Evolutionary conservation across 2,888 invertebrate species (phyloP), one percentile per base, ranked within the genome.

Genomic region (Drosophila helvetica): DNA sequence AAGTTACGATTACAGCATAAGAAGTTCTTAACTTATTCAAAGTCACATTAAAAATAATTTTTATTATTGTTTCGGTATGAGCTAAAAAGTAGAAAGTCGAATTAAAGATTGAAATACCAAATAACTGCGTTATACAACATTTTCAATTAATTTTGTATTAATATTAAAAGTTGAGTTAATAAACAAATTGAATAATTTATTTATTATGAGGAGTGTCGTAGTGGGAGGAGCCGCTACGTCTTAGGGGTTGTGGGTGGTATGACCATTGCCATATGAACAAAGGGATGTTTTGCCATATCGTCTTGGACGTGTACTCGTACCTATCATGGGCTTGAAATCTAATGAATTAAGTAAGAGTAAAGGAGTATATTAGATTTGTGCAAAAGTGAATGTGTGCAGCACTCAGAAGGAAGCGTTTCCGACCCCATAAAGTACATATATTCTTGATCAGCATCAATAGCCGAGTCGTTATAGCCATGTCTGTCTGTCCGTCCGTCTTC

Each of bases 11-110:
- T 38, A 12, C n/a, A 38, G 55, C 25, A 33, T 6, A 17, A 33
- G 3, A 58, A 46, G 18, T 57, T 57, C n/a, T 18, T 17, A 50
- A 58, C 58, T 58, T 58, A 42, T 42, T 50, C 25, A 38, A 57
- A 57, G 50, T 47, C 15, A n/a, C 48, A 58, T 58, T 50, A 58
- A 58, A 58, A 50, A 58, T 58, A 0, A 50, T 58, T 58, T 58
- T 58, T 50, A 58, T 58, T 57, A 38, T 46, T 33, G 33, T 25
- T 17, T 52, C 18, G 17, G 30, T 17, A 17, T 33, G 17, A 33
- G 30, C 30, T 18, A 15, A 12, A 17, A 25, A 33, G 51, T 17
- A 17, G 17, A 51, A 33, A 52, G 51, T 52, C 18, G n/a, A 25
- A 25, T 25, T 50, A 9, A 18, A 30, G 51, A 38, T 15, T 6